Conservation (phyloP, 2,888 invertebrate genomes). For the Cantharis rufa region DNA sequence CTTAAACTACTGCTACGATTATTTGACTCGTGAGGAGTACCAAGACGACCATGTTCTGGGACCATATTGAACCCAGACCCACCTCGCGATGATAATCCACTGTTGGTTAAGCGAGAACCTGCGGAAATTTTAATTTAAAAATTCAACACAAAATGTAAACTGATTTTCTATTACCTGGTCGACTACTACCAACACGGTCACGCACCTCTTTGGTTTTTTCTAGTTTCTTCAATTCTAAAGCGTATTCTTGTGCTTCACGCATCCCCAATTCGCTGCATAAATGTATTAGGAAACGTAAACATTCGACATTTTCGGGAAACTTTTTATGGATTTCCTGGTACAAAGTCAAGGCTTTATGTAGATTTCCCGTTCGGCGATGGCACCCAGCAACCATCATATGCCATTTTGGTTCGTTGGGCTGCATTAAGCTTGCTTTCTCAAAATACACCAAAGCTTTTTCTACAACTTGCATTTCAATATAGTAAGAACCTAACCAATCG, state of each 20-base stretch:
- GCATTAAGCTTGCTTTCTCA: constrained; percentile 75
- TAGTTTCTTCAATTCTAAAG: constrained; percentile 77
- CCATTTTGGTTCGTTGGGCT: constrained; percentile 83
- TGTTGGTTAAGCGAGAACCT: constrained; percentile 61
- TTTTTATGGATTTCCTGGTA: constrained; percentile 84
- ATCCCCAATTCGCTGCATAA: constrained; percentile 89
- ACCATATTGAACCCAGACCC: constrained; percentile 61
- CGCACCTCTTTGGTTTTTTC: constrained; percentile 61
- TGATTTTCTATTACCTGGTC: constrained; percentile 53
- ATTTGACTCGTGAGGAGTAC: constrained; percentile 43
- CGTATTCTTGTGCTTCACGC: constrained; percentile 85
- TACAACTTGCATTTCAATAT: constrained; percentile 84
- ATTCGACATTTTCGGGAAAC: constrained; percentile 95
- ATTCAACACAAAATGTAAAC: not conserved
- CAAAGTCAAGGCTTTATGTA: constrained; percentile 64
- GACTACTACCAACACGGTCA: constrained; percentile 62
- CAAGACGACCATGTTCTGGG: constrained; percentile 52
- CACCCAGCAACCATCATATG: constrained; percentile 85
- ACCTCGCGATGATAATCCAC: constrained; percentile 61
- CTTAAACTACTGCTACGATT: constrained; percentile 42
- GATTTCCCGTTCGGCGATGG: constrained; percentile 76
- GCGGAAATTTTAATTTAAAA: not conserved
- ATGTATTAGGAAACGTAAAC: constrained; percentile 86
- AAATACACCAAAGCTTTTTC: constrained; percentile 86
- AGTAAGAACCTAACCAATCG: constrained; percentile 88